Evolutionary conservation across 2,888 invertebrate genomes (phyloP), one percentile per base, ranked within the genome.

Genomic region (Alloplasta piceator): DNA sequence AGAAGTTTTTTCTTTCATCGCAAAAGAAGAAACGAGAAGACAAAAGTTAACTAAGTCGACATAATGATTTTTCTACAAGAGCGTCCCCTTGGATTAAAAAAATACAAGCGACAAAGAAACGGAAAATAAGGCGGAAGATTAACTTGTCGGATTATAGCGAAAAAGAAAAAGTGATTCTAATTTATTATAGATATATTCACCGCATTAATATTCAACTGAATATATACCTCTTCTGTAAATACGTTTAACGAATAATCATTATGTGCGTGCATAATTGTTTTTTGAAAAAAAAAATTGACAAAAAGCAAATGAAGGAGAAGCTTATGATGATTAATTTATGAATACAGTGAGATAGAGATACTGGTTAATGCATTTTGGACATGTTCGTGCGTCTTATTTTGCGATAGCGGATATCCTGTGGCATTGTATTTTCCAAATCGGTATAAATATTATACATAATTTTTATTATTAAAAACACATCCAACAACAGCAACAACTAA

Each of bases 141-240:
- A 74, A 64, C 56, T 26, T 26, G 67, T 75, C 52, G 67, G 26
- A 68, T 61, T 12, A 36, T 41, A 50, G 63, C 26, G 10, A 55
- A 46, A 82, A 77, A 81, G 82, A 83, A 86, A 85, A 84, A 84
- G 84, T 86, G 87, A 85, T 84, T 85, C 82, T 88, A 87, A 88
- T 87, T 88, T 86, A 87, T 88, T 85, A 85, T 84, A 86, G 86
- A 85, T 86, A 87, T 82, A 26, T 26, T 3, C 82, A 85, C 83
- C 78, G 85, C 84, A 86, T 87, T 85, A 85, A 86, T 84, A 86
- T 79, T 87, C 26, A 86, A 87, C 82, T 84, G 82, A 88, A 85
- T 86, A 88, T 89, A 89, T 87, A 89, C 85, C 86, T 89, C 88
- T 88, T 88, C 88, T 90, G 90, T 90, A 90, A 86, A 90, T 90